Evolutionary conservation across 2,113 vertebrate species (phyloP), one percentile per base, ranked within the genome.

Genomic region (Morone saxatilis): DNA sequence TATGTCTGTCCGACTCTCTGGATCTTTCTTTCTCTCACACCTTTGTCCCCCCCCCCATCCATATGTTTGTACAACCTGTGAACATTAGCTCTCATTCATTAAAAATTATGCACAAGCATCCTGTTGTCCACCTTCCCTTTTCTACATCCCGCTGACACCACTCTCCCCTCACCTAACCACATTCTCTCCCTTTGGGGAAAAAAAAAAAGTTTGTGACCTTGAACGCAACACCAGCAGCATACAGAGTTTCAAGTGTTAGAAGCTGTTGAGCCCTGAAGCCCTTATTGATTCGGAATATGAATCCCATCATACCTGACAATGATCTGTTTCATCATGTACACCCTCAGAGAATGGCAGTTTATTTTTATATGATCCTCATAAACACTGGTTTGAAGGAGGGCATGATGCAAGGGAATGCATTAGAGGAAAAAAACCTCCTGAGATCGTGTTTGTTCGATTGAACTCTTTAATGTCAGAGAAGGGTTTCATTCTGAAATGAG

Each of bases 271-370:
- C 31, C 22, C 22, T 31, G 56, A n/a, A 78, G 6, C 73, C 62
- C 6, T 12, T 71, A 86, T 88, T 77, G 86, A 88, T 89, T 75
- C 5, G 14, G 31, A 84, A 73, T 71, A 77, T 81, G 76, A 88
- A 75, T 79, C 66, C 80, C 41, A 73, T 83, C 77, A 61, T 63
- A 65, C 59, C 80, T 86, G 80, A 88, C 79, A 88, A 77, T 79
- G 85, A 89, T 91, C 72, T n/a, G 56, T 88, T 90, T 86, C 63
- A 60, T 80, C 79, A 76, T 43, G 71, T n/a, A 17, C 8, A 19
- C 60, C 81, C 22, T 63, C 66, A 67, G 80, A 87, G 80, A 84
- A 51, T 38, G 53, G 43, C 54, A 78, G 76, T 77, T 87, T 87
- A 80, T 78, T 89, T 83, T 83, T 53, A 48, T 63, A 65, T 78